These are phyloP conservation scores for Labeo catla DNA, from an alignment of 2,113 vertebrate genomes.

Conservation along the genomic window DNA sequence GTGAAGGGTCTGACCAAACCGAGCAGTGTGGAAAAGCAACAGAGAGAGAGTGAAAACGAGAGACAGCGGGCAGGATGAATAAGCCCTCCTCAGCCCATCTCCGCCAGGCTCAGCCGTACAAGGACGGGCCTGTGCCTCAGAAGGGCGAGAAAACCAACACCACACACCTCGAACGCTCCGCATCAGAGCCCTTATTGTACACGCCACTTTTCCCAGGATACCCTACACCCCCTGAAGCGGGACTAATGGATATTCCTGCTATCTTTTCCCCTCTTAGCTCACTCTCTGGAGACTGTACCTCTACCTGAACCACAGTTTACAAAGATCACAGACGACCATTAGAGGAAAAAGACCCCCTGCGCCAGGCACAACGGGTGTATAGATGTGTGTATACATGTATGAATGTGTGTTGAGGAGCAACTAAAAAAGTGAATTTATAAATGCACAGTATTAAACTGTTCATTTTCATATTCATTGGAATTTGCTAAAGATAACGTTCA, in stretches of 20 bases:
- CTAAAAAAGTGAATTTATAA: not conserved
- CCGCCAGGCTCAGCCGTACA: conserved; percentile 56
- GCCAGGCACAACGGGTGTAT: not conserved
- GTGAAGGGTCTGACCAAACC: not conserved
- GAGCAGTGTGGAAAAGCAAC: not conserved
- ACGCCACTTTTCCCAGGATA: conserved; percentile 78
- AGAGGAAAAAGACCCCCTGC: not conserved
- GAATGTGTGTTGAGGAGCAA: not conserved
- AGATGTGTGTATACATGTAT: not conserved
- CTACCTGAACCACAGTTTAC: not conserved
- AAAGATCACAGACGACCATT: conserved; percentile 16
- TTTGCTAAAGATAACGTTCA: not conserved
- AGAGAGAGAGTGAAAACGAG: not conserved
- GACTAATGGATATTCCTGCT: conserved; percentile 50
- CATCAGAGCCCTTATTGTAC: conserved; percentile 79
- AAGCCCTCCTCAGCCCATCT: conserved; percentile 47
- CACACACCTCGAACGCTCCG: conserved; percentile 65
- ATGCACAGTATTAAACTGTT: no score
- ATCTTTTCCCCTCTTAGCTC: conserved; percentile 31
- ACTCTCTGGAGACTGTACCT: conserved; percentile 38
- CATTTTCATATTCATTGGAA: not conserved
- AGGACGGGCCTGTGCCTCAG: conserved; percentile 68
- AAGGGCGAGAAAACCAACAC: conserved; percentile 68
- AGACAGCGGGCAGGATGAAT: conserved; percentile 24
- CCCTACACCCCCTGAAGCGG: conserved; percentile 71